These are phyloP conservation scores for Platycercus adscitus DNA, from an alignment of 2,113 vertebrate genomes.

Conservation along the genomic window DNA sequence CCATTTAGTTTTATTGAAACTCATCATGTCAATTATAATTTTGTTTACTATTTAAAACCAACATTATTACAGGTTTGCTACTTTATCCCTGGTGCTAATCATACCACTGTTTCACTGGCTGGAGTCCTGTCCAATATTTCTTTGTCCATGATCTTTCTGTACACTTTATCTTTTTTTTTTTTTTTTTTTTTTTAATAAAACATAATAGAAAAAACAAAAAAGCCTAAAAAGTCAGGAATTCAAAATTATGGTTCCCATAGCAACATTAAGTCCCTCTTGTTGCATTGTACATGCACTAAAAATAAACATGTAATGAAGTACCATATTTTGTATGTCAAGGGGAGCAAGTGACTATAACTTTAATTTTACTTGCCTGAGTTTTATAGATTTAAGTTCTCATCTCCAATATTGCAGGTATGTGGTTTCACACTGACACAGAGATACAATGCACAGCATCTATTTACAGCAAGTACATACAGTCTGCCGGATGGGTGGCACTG, in stretches of 20 bases:
- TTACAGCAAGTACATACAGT: not conserved
- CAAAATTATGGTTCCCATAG: constrained; percentile 60
- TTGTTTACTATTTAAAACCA: not conserved
- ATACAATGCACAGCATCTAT: not conserved
- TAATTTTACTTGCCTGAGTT: not conserved
- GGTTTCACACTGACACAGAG: not conserved
- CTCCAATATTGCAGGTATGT: not conserved
- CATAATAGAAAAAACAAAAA: not conserved
- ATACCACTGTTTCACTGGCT: not conserved
- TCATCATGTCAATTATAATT: not conserved
- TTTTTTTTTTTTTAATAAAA: not conserved
- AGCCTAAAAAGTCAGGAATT: constrained; percentile 22
- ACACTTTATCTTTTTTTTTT: not conserved
- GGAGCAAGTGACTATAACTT: not conserved
- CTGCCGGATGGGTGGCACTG: not conserved
- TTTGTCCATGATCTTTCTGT: not conserved
- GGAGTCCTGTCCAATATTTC: not conserved
- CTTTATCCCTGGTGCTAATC: not conserved
- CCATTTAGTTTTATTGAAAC: not conserved
- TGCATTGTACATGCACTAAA: constrained; percentile 51
- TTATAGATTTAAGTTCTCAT: not conserved
- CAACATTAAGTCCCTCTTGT: constrained; percentile 44
- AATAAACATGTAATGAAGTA: constrained; percentile 57
- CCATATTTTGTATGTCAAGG: not conserved
- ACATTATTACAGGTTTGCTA: not conserved